Evolutionary conservation across 92 coral and sea anemone species (phyloP).

Genomic region (Siderastrea radians): DNA sequence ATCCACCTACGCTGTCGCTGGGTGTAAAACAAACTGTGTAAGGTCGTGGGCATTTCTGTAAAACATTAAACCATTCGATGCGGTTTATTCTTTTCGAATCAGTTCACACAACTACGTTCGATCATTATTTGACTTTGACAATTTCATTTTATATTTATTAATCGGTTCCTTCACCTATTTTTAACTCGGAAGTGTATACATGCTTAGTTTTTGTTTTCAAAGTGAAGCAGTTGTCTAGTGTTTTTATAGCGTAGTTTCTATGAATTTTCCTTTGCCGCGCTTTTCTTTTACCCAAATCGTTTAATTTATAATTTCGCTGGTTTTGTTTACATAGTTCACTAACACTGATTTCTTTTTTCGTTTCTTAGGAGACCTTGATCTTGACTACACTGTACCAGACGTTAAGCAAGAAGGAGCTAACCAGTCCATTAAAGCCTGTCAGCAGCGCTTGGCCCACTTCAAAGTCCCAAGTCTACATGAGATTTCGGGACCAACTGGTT

Average conservation of each 20-base stretch:
- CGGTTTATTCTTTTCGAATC: constrained; percentile 32
- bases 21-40: constrained; percentile 22
- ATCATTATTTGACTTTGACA: constrained; percentile 7
- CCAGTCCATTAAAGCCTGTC: constrained; percentile 79
- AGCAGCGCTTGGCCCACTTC: constrained; percentile 93
- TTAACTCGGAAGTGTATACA: neutral
- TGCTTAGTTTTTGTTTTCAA: neutral
- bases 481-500: constrained; percentile 80
- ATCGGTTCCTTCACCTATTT: neutral
- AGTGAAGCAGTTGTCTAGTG: neutral
- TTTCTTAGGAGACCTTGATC: constrained; percentile 94
- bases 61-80: constrained; percentile 5
- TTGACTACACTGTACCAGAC: constrained; percentile 96
- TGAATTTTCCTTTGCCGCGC: constrained; percentile 15
- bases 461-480: constrained; percentile 97
- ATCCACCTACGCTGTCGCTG: constrained; percentile 49
- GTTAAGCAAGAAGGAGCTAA: constrained; percentile 90
- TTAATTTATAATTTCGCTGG: constrained; percentile 4
- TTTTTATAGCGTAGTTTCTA: too few species aligned
- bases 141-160: neutral
- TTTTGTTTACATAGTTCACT: constrained; percentile 33
- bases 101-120: constrained; percentile 7
- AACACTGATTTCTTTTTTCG: constrained; percentile 54
- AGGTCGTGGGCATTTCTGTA: constrained; percentile 31
- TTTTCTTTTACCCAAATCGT: neutral